Evolutionary conservation across 2,797 vertebrate species (phyloP).

Genomic region (Melanotaenia parkinsoni): DNA sequence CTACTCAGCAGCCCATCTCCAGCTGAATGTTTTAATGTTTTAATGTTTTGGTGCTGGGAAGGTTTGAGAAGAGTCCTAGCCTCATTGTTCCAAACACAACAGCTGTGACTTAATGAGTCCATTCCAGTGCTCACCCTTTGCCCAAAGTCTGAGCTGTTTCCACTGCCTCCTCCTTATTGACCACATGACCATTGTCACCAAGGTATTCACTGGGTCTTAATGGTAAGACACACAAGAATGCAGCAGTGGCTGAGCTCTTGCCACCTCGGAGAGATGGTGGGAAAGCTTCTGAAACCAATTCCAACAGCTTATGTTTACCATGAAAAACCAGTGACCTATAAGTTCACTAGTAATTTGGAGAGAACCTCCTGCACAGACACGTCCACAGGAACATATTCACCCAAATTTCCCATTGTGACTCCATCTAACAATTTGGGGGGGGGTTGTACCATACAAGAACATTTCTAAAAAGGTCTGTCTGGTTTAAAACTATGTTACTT

Average conservation of each 20-base stretch:
- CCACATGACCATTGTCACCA: slow-evolving; percentile 81
- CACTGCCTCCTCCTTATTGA: slow-evolving; percentile 75
- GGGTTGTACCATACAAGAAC: slow-evolving; percentile 33
- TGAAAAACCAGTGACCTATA: slow-evolving; percentile 76
- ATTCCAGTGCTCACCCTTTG: slow-evolving; percentile 76
- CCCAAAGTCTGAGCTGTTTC: slow-evolving; percentile 73
- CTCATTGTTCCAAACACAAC: slow-evolving; percentile 78
- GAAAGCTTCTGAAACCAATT: slow-evolving; percentile 77
- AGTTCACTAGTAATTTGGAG: slow-evolving; percentile 83
- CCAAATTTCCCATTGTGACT: slow-evolving; percentile 23
- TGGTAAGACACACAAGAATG: slow-evolving; percentile 83
- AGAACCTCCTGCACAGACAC: slow-evolving; percentile 52
- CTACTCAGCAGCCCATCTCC: slow-evolving; percentile 44
- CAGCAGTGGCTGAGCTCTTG: slow-evolving; percentile 67
- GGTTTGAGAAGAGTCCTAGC: slow-evolving; percentile 60
- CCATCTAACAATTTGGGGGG: slow-evolving; percentile 22
- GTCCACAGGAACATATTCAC: slow-evolving; percentile 23
- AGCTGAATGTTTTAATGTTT: slow-evolving; percentile 54
- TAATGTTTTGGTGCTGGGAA: slow-evolving; percentile 61
- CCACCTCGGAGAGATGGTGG: slow-evolving; percentile 70
- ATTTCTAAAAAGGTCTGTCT: slow-evolving; percentile 15
- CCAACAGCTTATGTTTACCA: slow-evolving; percentile 78
- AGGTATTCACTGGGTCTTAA: slow-evolving; percentile 80
- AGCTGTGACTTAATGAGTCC: slow-evolving; percentile 82
- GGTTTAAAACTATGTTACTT: slow-evolving; percentile 21